These are phyloP conservation scores for Telmatochromis sp. DNA, from an alignment of 2,113 vertebrate genomes.

Conservation along the genomic window DNA sequence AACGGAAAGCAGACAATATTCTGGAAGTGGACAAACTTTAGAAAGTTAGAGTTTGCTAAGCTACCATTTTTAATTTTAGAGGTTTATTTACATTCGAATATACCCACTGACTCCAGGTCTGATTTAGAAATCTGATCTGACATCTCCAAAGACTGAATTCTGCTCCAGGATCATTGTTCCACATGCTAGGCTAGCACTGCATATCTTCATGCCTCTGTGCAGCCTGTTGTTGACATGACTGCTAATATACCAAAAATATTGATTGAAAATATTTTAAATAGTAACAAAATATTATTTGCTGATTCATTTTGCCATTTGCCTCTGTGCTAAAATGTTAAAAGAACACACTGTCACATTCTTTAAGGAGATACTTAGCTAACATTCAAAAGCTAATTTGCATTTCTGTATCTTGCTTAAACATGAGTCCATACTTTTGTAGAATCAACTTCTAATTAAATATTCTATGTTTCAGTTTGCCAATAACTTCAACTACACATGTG, in stretches of 20 bases:
- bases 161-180: background rate
- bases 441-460: background rate
- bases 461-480: background rate
- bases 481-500: background rate
- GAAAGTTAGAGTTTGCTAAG: background rate
- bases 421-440: background rate
- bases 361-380: background rate
- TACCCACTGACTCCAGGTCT: background rate
- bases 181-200: background rate
- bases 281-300: background rate
- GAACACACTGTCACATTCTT: background rate
- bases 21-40: background rate
- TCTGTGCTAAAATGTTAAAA: background rate
- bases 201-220: background rate
- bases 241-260: background rate
- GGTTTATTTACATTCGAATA: background rate
- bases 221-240: background rate
- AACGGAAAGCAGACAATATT: background rate
- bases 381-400: background rate
- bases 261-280: background rate
- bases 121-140: background rate
- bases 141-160: background rate
- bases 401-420: background rate
- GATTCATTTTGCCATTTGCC: background rate
- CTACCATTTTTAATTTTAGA: background rate